Percentiles rank a stretch among this genome's conserved stretches.
Conservation (phyloP, 2,113 vertebrate species). For the Leptobrachium ailaonicum region DNA sequence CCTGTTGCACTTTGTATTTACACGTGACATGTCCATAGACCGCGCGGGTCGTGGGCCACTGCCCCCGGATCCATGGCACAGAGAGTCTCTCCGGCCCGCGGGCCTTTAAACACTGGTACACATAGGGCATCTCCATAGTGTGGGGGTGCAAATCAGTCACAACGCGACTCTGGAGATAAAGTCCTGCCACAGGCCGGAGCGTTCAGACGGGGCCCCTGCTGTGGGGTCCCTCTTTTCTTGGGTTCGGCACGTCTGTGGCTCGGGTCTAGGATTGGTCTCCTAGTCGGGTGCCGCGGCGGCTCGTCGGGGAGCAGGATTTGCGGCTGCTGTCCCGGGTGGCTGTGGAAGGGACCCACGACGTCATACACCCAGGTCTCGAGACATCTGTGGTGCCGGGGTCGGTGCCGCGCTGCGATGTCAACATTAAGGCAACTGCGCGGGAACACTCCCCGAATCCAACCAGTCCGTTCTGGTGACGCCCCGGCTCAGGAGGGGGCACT, state of each 20-base stretch:
- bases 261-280: background rate
- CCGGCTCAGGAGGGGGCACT: background rate
- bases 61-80: too few relatives aligned
- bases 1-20: constrained; percentile 21
- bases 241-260: background rate
- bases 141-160: background rate
- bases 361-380: background rate
- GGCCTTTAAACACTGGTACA: constrained; percentile 19
- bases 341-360: background rate
- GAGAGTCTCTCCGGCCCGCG: background rate
- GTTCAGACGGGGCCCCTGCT: background rate
- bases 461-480: background rate
- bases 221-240: background rate
- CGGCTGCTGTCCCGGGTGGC: constrained; percentile 3
- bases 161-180: too few relatives aligned
- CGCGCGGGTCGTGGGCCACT: background rate
- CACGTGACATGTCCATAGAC: constrained; percentile 12
- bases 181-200: background rate
- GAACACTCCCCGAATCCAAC: background rate
- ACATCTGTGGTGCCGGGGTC: background rate
- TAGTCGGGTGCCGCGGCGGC: background rate
- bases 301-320: background rate
- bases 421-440: constrained; percentile 43
- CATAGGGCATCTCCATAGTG: background rate
- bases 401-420: constrained; percentile 15